Percentiles rank a stretch among this genome's conserved stretches.
Conservation (phyloP, 2,888 invertebrate species). For the Julus scanicus region DNA sequence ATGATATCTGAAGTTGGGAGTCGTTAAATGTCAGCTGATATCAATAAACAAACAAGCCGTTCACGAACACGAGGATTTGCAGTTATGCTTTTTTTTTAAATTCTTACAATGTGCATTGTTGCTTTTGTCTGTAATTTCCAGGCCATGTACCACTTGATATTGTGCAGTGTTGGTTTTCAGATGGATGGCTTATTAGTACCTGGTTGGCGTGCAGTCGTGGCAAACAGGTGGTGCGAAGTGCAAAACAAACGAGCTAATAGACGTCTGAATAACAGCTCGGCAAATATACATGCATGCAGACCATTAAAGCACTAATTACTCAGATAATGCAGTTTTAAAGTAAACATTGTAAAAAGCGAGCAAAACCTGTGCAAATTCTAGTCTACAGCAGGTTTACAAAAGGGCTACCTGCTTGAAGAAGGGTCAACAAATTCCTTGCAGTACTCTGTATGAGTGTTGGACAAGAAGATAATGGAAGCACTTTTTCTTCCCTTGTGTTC, state of each 20-base stretch:
- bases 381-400: neutral
- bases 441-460: neutral
- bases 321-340: slow-evolving; percentile 15
- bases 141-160: neutral
- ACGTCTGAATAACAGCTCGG: slow-evolving; percentile 11
- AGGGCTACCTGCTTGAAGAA: neutral
- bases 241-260: slow-evolving; percentile 33
- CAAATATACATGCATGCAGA: slow-evolving; percentile 6
- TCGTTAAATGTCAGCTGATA: too few relatives aligned
- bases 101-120: neutral
- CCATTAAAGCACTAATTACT: slow-evolving; percentile 27
- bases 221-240: slow-evolving; percentile 27
- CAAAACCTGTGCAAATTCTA: neutral
- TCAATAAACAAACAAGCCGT: too few relatives aligned
- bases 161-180: neutral
- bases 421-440: neutral
- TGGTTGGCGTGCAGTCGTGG: slow-evolving; percentile 22
- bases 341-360: slow-evolving; percentile 27
- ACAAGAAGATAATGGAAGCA: too few relatives aligned
- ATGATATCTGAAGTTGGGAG: too few relatives aligned
- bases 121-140: neutral
- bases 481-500: too few relatives aligned
- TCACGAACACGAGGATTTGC: too few relatives aligned
- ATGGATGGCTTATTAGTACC: slow-evolving; percentile 28
- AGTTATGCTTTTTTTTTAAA: neutral